A percentile compares a stretch with the other conserved stretches of the same genome.
These are phyloP conservation scores for Stegodyphus dumicola DNA, from an alignment of 1,140 invertebrate genomes.

Conservation along the genomic window DNA sequence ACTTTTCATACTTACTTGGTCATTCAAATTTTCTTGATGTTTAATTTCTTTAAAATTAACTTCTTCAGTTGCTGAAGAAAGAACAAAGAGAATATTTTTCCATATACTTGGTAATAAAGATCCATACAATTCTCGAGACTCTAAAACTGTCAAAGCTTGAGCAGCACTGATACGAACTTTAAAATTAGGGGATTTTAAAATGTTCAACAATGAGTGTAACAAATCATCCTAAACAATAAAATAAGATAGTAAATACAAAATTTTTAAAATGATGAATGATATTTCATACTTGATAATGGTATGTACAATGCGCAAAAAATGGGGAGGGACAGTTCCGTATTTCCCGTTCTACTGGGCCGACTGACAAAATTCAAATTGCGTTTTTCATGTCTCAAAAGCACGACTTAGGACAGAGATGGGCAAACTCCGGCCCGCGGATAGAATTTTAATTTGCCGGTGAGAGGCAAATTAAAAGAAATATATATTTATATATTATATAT, in stretches of 20 bases:
- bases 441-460: too few relatives aligned
- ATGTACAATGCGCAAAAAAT: too few relatives aligned
- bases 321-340: too few relatives aligned
- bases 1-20: constrained; percentile 16
- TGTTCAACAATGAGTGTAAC: constrained; percentile 58
- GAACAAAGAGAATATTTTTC: constrained; percentile 65
- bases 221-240: constrained; percentile 13
- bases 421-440: too few relatives aligned
- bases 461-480: too few relatives aligned
- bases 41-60: constrained; percentile 59
- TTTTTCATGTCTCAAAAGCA: too few relatives aligned
- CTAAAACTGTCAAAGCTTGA: constrained; percentile 76
- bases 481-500: too few relatives aligned
- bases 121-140: constrained; percentile 73
- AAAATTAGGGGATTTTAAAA: constrained; percentile 72
- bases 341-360: too few relatives aligned
- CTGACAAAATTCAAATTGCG: too few relatives aligned
- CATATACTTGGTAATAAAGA: constrained; percentile 75
- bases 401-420: too few relatives aligned
- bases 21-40: constrained; percentile 42
- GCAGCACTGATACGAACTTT: constrained; percentile 86
- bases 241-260: background rate
- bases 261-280: too few relatives aligned
- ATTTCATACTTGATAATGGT: too few relatives aligned
- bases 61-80: constrained; percentile 1